Base-by-base conservation (phyloP, 2,888 invertebrate species). In the Eurytoma adleriae region DNA sequence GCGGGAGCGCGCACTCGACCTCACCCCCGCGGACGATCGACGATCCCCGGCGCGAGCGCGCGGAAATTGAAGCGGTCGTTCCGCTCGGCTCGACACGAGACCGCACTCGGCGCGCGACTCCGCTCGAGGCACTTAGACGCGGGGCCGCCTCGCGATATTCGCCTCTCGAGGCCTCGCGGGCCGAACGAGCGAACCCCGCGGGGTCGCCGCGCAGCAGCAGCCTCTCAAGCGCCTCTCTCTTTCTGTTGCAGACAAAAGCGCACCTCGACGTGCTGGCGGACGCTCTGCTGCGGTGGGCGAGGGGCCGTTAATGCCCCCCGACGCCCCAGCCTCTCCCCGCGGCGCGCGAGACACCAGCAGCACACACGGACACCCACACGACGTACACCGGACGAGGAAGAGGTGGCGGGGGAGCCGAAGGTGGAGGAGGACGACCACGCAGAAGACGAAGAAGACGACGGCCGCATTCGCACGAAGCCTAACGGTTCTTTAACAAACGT, bases 221-320 rank as follows among this genome's bases (percentile, higher is more conserved):
- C 30, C 24, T 20, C 50, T 54, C 50, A 40, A 40, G 27, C 57
- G 48, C 61, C 71, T 48, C 16, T 81, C 67, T 79, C 70, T 80
- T 62, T 90, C 87, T 89, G 88, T 95, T 94, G 73, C 95, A 98
- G 98, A 98, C 97, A 89, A 98, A 97, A 92, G 97, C 97, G 90
- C 98, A 98, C 91, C 93, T 98, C 92, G 97, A 98, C 92, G 97
- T 98, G 86, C 92, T 98, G 91, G 98, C 98, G 85, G 98, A 98
- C 92, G 98, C 97, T 90, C 93, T 98, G 87, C 93, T 98, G 87
- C 95, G 97, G 91, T 98, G 97, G 97, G 97, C 97, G 91, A 94
- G 97, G 92, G 97, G 97, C 88, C 97, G 97, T 93, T 97, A 96
- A 93, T 78, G 48, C 52, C 59, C 62, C 78, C n/a, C 59, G 52